Base-by-base conservation (phyloP, 2,113 vertebrate genomes). In the Maylandia zebra region DNA sequence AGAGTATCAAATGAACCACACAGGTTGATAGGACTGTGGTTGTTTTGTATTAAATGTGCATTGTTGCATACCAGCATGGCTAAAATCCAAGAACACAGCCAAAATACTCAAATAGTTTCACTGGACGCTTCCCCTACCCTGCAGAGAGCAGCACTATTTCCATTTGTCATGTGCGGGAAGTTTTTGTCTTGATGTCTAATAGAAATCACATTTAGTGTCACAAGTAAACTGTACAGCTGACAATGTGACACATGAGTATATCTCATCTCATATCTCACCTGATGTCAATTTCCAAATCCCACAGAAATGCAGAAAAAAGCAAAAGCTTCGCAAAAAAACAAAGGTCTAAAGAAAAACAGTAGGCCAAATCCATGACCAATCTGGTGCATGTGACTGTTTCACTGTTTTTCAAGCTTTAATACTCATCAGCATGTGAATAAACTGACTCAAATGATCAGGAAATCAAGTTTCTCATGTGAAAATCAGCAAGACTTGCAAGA, bases 401-500 rank as follows among this genome's bases (percentile, higher is more conserved):
- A 36, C 27, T 59, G 61, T 12, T 66, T 19, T 66, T 38, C 61
- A 38, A 5, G 34, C 9, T n/a, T 66, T 69, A 38, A 74, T 74
- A 45, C 66, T 74, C 22, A 74, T 16, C 38, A 74, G 8, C 38
- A 74, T 10, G 66, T 71, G 22, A 71, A 43, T 24, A 43, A 45
- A 71, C 38, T 2, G 38, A 74, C 38, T 74, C 66, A 45, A 74
- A 45, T 2, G 8, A 45, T 10, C 38, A 27, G 66, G 0, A 45
- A 6, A 45, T 24, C 38, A 17, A 19, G 4, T 11, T 64, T 64
- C 4, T 27, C 69, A 27, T 45, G 4, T 74, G 66, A 74, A 27
- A 74, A 0, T 43, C n/a, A 14, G 12, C 12, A 5, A 5, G 36
- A 41, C 7, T 13, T 41, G 64, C 2, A 0, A 41, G 4, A 71